phyloP scores from a whole-genome alignment of 2,797 vertebrate species.

The Ceryle rudis region DNA sequence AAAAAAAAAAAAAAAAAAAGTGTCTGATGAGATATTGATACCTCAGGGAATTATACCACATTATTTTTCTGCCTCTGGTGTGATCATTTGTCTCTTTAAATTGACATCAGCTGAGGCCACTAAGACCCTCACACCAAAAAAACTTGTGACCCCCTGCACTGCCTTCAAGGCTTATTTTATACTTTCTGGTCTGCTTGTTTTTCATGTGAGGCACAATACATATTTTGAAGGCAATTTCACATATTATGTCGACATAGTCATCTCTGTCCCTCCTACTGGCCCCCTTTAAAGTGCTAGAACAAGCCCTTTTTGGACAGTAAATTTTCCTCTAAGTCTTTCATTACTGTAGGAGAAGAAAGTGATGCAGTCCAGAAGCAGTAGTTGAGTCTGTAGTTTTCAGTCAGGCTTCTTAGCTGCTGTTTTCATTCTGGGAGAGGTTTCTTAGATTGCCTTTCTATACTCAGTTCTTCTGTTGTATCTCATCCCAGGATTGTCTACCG shows the following conservation, averaged over 20 bases:
- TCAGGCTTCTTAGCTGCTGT: neutral
- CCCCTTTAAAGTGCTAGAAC: neutral
- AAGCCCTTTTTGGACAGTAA: neutral
- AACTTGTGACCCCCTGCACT: neutral
- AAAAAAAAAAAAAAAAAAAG: neutral
- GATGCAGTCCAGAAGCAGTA: neutral
- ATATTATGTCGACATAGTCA: neutral
- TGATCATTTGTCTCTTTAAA: slow-evolving; percentile 63
- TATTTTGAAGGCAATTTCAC: neutral
- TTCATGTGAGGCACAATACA: neutral
- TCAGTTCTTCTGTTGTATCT: neutral
- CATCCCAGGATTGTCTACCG: neutral
- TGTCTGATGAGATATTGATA: slow-evolving; percentile 23
- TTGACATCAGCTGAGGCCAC: slow-evolving; percentile 16
- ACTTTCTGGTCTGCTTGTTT: neutral
- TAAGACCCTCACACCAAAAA: slow-evolving; percentile 33
- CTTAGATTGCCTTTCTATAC: neutral
- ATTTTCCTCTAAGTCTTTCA: neutral
- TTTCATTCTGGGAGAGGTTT: neutral
- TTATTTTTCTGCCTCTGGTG: slow-evolving; percentile 35
- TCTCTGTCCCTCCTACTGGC: neutral
- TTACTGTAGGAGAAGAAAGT: neutral
- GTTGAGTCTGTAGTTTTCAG: neutral
- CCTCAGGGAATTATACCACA: slow-evolving; percentile 16
- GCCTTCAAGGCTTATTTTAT: slow-evolving; percentile 35